A percentile compares a stretch with the other conserved stretches of the same genome.
phyloP scores from a whole-genome alignment of 1,140 invertebrate species.

The Pseudomyrmex sp. region DNA sequence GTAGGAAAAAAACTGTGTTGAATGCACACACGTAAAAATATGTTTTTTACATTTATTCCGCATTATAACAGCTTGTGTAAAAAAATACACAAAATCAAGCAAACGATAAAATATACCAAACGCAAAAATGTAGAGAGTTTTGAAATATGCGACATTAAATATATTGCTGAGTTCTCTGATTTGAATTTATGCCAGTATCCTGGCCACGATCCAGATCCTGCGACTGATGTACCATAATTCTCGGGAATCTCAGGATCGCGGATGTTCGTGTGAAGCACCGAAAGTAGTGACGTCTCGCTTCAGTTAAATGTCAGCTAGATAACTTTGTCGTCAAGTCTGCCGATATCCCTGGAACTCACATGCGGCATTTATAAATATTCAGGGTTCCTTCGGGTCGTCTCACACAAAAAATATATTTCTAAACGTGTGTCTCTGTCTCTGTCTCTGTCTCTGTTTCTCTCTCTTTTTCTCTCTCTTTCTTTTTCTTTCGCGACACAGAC shows the following conservation, averaged over 20 bases:
- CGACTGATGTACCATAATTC: slow-evolving; percentile 8
- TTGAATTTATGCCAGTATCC: neutral
- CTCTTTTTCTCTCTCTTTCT: neutral
- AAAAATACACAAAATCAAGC: neutral
- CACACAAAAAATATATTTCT: slow-evolving; percentile 43
- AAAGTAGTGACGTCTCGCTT: neutral
- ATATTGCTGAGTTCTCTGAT: neutral
- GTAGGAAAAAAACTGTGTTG: neutral
- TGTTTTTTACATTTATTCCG: no score
- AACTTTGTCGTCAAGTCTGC: slow-evolving; percentile 1
- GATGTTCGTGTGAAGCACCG: neutral
- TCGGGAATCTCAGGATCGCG: slow-evolving; percentile 17
- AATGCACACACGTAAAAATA: neutral
- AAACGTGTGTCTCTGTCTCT: neutral
- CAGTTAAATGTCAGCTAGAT: slow-evolving; percentile 57
- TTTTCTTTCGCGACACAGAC: neutral
- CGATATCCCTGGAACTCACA: no score
- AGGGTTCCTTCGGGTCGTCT: neutral
- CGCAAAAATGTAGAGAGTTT: neutral
- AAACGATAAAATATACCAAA: neutral
- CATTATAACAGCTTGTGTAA: no score
- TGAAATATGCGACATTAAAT: neutral
- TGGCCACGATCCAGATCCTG: slow-evolving; percentile 15
- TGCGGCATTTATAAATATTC: slow-evolving; percentile 59
- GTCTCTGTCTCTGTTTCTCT: neutral